Evolutionary conservation across 2,113 vertebrate species (phyloP), one percentile per base, ranked within the genome.

Genomic region (Nycticebus coucang): DNA sequence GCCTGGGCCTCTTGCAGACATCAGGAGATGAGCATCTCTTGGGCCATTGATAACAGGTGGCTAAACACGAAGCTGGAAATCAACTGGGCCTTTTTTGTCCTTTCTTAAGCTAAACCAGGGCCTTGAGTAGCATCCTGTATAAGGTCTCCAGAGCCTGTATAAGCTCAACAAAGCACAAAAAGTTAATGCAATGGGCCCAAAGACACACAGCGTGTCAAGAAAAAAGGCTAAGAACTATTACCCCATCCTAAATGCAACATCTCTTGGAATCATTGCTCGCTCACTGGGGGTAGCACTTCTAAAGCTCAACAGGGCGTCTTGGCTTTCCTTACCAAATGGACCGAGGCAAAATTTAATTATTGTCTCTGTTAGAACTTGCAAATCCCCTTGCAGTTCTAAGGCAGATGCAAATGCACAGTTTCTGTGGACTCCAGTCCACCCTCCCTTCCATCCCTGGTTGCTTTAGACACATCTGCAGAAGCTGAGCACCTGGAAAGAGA

Each of bases 401-500:
- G 81, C 55, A 91, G 81, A 79, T 50, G 69, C 53, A 72, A 87
- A 83, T 55, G 13, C 35, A 28, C 22, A 35, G 37, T 9, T 69
- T 50, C 37, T 53, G 26, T 30, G 33, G 33, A 6, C 1, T 28
- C 37, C 2, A 17, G n/a, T 21, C 87, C 77, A 17, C 17, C 87
- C 57, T 62, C 26, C 35, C 41, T 15, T 45, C 78, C 21, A 10
- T 57, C 74, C 74, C n/a, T 41, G 33, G 72, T 21, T 60, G 66
- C 81, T 59, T 89, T 50, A 79, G 85, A 71, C 66, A 50, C 60
- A 92, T 50, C 94, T 68, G n/a, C 77, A 68, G 92, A 86, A 85
- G 19, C 41, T 17, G 55, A 77, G 72, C 37, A 3, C 50, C 74
- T 87, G 89, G 78, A 96, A 97, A 96, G 86, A 95, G 96, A 97